Conservation (phyloP, 2,888 invertebrate genomes). For the Scaptomyza parva region DNA sequence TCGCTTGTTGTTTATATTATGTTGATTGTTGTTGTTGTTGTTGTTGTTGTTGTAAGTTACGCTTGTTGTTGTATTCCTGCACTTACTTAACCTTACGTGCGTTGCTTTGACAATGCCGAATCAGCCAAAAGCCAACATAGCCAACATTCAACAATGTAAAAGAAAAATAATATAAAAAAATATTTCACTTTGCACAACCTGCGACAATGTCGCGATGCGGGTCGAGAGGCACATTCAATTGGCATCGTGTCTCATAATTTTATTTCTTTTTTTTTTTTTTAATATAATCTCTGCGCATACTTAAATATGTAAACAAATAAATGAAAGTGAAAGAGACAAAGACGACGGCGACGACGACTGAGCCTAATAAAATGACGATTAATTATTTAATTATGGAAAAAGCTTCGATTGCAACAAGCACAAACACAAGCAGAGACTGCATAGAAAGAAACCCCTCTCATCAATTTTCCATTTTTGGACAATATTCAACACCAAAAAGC, state of each 20-base stretch:
- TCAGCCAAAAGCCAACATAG: constrained; percentile 3
- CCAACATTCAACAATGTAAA: constrained; percentile 7
- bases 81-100: constrained; percentile 63
- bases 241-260: constrained; percentile 57
- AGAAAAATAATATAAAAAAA: constrained; percentile 18
- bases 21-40: constrained; percentile 8
- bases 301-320: constrained; percentile 49
- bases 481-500: background rate
- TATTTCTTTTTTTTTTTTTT: too few species aligned
- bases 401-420: constrained; percentile 43
- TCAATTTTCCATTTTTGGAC: constrained; percentile 28
- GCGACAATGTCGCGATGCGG: constrained; percentile 5
- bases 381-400: constrained; percentile 71
- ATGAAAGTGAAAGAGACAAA: constrained; percentile 67
- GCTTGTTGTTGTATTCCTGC: constrained; percentile 23
- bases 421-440: background rate
- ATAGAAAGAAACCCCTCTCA: background rate
- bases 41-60: background rate
- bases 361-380: constrained; percentile 65
- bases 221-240: constrained; percentile 62
- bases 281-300: constrained; percentile 52
- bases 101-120: constrained; percentile 48
- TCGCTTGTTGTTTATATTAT: constrained; percentile 10
- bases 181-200: constrained; percentile 50
- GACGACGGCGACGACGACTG: constrained; percentile 45